These are phyloP conservation scores for Petromus typicus DNA, from an alignment of 2,113 vertebrate genomes.

Conservation along the genomic window DNA sequence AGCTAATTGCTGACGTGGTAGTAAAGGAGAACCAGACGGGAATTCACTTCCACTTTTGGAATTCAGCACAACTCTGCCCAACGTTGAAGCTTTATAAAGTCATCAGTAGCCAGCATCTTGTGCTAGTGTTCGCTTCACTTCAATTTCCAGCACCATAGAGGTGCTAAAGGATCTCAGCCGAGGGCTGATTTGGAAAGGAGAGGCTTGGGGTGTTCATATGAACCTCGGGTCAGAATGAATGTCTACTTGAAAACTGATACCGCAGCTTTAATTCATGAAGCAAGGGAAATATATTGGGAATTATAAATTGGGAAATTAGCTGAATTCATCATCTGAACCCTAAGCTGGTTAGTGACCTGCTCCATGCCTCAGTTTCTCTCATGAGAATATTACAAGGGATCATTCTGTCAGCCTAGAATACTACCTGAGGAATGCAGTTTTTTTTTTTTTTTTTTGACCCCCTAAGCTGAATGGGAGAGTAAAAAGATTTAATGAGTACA, in stretches of 20 bases:
- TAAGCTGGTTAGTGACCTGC: not conserved
- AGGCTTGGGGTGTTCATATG: not conserved
- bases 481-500: conserved; percentile 6
- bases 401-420: not conserved
- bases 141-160: not conserved
- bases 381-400: not conserved
- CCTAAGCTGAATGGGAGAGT: not conserved
- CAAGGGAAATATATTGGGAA: not conserved
- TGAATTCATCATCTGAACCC: conserved; percentile 19
- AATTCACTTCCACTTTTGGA: conserved; percentile 75
- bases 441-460: not conserved
- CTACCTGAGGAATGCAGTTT: not conserved
- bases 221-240: conserved; percentile 50
- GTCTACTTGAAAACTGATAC: not conserved
- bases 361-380: conserved; percentile 39
- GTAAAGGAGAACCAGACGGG: conserved; percentile 11
- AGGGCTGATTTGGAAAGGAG: conserved; percentile 2
- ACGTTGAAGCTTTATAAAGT: conserved; percentile 27
- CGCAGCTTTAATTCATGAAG: conserved; percentile 24
- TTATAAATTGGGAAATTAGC: conserved; percentile 29
- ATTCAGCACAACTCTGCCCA: conserved; percentile 47
- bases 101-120: not conserved
- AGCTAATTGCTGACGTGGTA: conserved; percentile 52
- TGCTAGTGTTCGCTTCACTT: not conserved
- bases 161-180: not conserved